phyloP scores from a whole-genome alignment of 1,140 invertebrate species.

The Popillia japonica region DNA sequence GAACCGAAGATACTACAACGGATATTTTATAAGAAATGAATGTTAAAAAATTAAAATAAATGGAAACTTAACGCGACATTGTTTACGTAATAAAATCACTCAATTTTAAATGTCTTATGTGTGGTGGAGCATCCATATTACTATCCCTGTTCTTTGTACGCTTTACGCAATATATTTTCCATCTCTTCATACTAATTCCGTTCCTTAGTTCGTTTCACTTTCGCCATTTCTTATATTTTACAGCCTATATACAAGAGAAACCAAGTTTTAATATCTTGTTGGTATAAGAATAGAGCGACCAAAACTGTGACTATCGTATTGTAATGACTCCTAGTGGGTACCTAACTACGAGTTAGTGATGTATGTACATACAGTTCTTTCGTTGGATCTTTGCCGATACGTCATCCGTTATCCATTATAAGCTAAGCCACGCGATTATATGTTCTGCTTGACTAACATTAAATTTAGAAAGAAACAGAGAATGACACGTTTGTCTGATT shows the following conservation, averaged over 20 bases:
- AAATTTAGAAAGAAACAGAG: too few species aligned
- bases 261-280: slow-evolving; percentile 20
- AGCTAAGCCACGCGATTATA: too few species aligned
- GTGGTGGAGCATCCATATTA: slow-evolving; percentile 46
- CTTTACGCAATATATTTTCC: slow-evolving; percentile 58
- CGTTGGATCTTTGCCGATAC: too few species aligned
- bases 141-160: slow-evolving; percentile 58
- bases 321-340: background rate
- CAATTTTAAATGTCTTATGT: slow-evolving; percentile 46
- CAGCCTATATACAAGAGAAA: background rate
- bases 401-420: too few species aligned
- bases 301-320: slow-evolving; percentile 1
- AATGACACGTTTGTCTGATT: too few species aligned
- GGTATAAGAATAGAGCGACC: background rate
- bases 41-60: background rate
- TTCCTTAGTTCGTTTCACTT: slow-evolving; percentile 38
- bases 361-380: too few species aligned
- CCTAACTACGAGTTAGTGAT: background rate
- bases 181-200: slow-evolving; percentile 57
- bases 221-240: slow-evolving; percentile 34
- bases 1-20: background rate
- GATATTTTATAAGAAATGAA: background rate
- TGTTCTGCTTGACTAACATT: too few species aligned
- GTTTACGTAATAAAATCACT: slow-evolving; percentile 37
- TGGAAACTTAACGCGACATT: slow-evolving; percentile 1